phyloP scores from a whole-genome alignment of 2,113 vertebrate species.

The Daphoenositta chrysoptera region DNA sequence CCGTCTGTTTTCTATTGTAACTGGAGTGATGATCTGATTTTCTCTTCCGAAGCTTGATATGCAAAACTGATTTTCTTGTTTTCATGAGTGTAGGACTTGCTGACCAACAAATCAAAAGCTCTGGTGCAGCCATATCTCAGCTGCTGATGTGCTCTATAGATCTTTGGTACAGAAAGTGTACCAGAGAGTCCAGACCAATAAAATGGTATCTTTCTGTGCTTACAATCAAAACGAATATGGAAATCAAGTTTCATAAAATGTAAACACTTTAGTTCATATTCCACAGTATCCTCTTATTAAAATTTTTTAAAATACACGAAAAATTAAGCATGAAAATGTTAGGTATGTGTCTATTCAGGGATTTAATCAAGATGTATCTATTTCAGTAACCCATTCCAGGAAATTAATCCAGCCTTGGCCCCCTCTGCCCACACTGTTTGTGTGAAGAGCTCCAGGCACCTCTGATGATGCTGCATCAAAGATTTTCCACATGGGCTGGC shows the following conservation, averaged over 20 bases:
- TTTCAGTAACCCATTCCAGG: conserved; percentile 44
- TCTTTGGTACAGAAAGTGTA: neutral
- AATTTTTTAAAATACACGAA: neutral
- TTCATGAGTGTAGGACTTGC: neutral
- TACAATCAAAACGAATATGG: neutral
- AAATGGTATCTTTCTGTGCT: neutral
- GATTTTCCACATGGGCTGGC: conserved; percentile 36
- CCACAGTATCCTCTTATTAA: neutral
- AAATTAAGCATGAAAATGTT: neutral
- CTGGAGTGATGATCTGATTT: neutral
- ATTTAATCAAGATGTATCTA: conserved; percentile 33
- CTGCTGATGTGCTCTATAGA: neutral
- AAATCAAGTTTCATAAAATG: neutral
- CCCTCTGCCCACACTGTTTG: neutral
- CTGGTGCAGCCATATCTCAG: neutral
- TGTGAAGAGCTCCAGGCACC: neutral
- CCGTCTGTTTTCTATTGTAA: neutral
- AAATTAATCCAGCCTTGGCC: conserved; percentile 26
- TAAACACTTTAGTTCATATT: neutral
- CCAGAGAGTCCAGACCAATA: neutral
- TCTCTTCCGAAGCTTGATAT: neutral
- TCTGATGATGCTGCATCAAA: conserved; percentile 16
- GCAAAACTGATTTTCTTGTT: neutral
- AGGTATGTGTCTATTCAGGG: neutral
- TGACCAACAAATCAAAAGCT: neutral